A percentile compares a stretch with the other conserved stretches of the same genome.
Conservation (phyloP, 2,888 invertebrate genomes). For the Drosophila nr. medialis region DNA sequence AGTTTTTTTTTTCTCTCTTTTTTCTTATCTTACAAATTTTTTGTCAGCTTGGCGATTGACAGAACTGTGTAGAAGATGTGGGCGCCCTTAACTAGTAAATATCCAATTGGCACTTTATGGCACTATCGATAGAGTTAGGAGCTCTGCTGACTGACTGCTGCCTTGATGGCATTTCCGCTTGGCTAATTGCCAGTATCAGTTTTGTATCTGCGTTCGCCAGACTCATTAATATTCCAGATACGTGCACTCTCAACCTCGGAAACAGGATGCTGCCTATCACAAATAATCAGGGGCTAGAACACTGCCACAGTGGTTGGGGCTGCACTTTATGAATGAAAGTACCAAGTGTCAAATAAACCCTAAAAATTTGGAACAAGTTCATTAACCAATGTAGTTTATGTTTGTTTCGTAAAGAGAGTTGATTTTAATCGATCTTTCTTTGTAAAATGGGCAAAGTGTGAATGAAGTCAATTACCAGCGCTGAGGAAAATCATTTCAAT, state of each 20-base stretch:
- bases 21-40: not conserved
- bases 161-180: slow-evolving; percentile 55
- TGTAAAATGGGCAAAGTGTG: slow-evolving; percentile 67
- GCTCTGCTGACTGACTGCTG: slow-evolving; percentile 2
- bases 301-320: slow-evolving; percentile 1
- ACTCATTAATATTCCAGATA: slow-evolving; percentile 60
- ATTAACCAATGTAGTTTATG: slow-evolving; percentile 58
- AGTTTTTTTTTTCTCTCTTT: slow-evolving; percentile 20
- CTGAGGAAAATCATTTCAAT: slow-evolving; percentile 47
- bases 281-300: slow-evolving; percentile 49
- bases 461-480: slow-evolving; percentile 68
- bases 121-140: not conserved
- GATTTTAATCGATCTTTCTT: slow-evolving; percentile 72
- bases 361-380: slow-evolving; percentile 67
- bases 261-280: slow-evolving; percentile 79
- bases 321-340: slow-evolving; percentile 55
- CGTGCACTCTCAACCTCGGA: slow-evolving; percentile 58
- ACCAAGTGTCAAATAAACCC: slow-evolving; percentile 41
- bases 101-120: not conserved
- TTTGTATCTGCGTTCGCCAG: slow-evolving; percentile 12
- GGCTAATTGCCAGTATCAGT: slow-evolving; percentile 57
- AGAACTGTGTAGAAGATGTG: slow-evolving; percentile 57
- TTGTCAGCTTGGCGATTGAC: slow-evolving; percentile 48
- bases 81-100: slow-evolving; percentile 49
- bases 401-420: slow-evolving; percentile 37